Base-by-base conservation (phyloP, 2,888 invertebrate species). In the Caenorhabditis parvicauda region DNA sequence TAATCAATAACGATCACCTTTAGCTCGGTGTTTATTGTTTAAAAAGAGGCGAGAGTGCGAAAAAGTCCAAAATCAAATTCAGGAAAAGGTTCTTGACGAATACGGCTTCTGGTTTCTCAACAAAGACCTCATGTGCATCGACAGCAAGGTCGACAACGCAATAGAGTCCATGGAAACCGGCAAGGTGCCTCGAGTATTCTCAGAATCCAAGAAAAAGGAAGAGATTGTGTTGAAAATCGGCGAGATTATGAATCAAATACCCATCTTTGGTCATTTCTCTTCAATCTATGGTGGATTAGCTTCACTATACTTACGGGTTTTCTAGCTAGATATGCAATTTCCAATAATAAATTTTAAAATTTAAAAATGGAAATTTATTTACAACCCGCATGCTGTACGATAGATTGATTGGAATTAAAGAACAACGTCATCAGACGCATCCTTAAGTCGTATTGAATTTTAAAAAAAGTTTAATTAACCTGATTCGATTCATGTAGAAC, bases 71-170 rank as follows among this genome's bases (percentile, higher is more conserved):
- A 14, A 52, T 37, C 21, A 6, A 25, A 48, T 46, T 19, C 22
- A 62, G 50, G 64, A 59, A 38, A 49, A 49, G 21, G 53, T 67
- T 0, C 52, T 67, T 28, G 56, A 57, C 39, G 61, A 62, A 32
- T 74, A 72, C 54, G 54, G 65, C 27, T 66, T 74, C 50, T 74
- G 74, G 74, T 74, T 74, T 44, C 45, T 74, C 46, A 55, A 68
- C 38, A 59, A 55, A 32, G 37, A 60, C 7, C 49, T 58, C 14
- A 24, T 45, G 32, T 74, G 74, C 39, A 56, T 64, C 43, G 19
- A 32, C 3, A 46, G 51, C 2, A 51, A 54, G 38, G 74, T 74
- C 2, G 46, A 57, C 3, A 27, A 43, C n/a, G 72, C 68, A 22
- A 66, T 65, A 9, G 37, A 47, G 3, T 41, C 50, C 17, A 45